These are phyloP conservation scores for Sinhomidia bicolor DNA, from an alignment of 2,888 invertebrate genomes.

Conservation along the genomic window DNA sequence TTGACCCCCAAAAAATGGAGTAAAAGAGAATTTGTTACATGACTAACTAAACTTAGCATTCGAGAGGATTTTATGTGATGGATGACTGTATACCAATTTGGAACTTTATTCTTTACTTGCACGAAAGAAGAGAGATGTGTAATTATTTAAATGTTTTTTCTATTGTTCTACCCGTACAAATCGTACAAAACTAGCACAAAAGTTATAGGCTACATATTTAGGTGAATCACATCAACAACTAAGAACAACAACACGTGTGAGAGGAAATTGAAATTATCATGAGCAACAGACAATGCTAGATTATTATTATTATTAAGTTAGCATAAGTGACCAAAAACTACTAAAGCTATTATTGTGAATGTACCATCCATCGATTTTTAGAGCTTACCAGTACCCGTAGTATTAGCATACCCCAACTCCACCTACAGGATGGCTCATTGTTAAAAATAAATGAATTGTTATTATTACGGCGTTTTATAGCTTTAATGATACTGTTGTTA, in stretches of 20 bases:
- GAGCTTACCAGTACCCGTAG: not conserved
- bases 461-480: too few relatives aligned
- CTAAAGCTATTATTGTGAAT: not conserved
- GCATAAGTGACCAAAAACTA: too few relatives aligned
- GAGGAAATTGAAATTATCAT: constrained; percentile 6
- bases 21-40: constrained; percentile 13
- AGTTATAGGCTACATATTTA: not conserved
- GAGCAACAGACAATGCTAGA: constrained; percentile 17
- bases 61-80: not conserved
- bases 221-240: not conserved
- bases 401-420: too few relatives aligned
- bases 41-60: not conserved
- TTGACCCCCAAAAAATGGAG: not conserved
- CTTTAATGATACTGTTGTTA: too few relatives aligned
- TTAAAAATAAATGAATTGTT: too few relatives aligned
- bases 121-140: not conserved
- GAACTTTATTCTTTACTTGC: not conserved
- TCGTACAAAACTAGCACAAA: constrained; percentile 2
- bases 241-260: not conserved
- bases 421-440: too few relatives aligned
- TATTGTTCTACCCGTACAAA: too few relatives aligned
- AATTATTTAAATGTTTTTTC: not conserved
- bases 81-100: not conserved
- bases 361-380: not conserved
- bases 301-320: not conserved